Conservation (phyloP, 2,797 vertebrate species). For the Xiphorhynchus erythropygius region DNA sequence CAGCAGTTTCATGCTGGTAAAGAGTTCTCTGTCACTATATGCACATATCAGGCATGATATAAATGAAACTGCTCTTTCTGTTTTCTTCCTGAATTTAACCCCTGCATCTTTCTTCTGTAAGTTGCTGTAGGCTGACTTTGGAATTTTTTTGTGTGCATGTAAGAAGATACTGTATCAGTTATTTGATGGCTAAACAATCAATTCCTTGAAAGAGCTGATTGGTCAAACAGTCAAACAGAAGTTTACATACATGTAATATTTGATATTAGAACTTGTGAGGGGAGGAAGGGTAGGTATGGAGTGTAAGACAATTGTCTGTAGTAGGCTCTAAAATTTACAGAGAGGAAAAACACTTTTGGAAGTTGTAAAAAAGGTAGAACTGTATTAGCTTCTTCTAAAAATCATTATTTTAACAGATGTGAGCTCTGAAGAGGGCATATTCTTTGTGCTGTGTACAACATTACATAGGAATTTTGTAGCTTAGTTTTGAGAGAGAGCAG, state of each 20-base stretch:
- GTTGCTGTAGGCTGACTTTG: not conserved
- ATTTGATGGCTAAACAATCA: not conserved
- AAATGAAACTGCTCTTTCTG: not conserved
- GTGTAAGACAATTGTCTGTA: not conserved
- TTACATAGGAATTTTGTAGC: not conserved
- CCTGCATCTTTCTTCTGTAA: not conserved
- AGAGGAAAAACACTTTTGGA: not conserved
- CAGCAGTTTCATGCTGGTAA: not conserved
- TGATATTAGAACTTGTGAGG: not conserved
- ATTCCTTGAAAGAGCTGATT: not conserved
- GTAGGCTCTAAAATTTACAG: not conserved
- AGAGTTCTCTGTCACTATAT: not conserved
- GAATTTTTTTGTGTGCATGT: not conserved
- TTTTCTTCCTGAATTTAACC: not conserved
- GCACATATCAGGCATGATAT: not conserved
- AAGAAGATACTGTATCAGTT: not conserved
- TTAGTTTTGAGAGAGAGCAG: not conserved
- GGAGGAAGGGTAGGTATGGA: not conserved
- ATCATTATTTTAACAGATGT: not conserved
- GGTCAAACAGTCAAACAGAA: not conserved
- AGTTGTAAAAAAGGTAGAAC: not conserved
- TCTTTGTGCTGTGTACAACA: rapidly evolving
- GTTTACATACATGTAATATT: not conserved
- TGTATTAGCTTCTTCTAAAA: not conserved
- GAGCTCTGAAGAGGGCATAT: not conserved